Percentiles rank a stretch among this genome's conserved stretches.
phyloP scores from a whole-genome alignment of 2,113 vertebrate species.

The Rhombomys opimus region DNA sequence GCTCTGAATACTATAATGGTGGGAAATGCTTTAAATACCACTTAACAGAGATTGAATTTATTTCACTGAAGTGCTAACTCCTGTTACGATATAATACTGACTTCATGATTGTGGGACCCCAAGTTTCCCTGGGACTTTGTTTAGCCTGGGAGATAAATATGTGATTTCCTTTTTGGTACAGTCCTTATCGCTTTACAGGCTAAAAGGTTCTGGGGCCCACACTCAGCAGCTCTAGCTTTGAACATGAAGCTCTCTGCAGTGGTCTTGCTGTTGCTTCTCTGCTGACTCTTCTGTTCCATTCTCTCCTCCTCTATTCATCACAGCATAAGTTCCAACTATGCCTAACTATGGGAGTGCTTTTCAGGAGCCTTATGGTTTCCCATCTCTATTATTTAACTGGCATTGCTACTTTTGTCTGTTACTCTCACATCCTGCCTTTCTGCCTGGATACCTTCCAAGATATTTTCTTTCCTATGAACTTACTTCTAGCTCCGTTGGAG shows the following conservation, averaged over 20 bases:
- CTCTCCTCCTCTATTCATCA: fast-evolving
- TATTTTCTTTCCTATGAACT: neutral
- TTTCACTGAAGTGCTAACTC: constrained; percentile 1
- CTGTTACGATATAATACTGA: neutral
- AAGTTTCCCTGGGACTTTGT: neutral
- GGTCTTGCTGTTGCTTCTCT: neutral
- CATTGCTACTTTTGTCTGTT: neutral
- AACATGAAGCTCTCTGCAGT: neutral
- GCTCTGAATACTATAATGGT: neutral
- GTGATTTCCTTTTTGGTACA: constrained; percentile 9
- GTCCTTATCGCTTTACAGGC: neutral
- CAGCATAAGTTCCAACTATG: neutral
- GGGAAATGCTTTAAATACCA: neutral
- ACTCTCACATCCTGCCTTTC: neutral
- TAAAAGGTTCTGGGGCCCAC: neutral
- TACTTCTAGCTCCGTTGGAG: neutral
- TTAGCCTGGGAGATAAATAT: neutral
- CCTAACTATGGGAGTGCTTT: neutral
- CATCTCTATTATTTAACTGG: neutral
- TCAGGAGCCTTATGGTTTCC: neutral
- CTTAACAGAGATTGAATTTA: neutral
- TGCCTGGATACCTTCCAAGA: constrained; percentile 1
- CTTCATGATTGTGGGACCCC: neutral
- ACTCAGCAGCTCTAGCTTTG: neutral
- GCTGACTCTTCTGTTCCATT: neutral